Evolutionary conservation across 2,888 invertebrate genomes (phyloP), one percentile per base, ranked within the genome.

Genomic region (Polymixis flavicincta): DNA sequence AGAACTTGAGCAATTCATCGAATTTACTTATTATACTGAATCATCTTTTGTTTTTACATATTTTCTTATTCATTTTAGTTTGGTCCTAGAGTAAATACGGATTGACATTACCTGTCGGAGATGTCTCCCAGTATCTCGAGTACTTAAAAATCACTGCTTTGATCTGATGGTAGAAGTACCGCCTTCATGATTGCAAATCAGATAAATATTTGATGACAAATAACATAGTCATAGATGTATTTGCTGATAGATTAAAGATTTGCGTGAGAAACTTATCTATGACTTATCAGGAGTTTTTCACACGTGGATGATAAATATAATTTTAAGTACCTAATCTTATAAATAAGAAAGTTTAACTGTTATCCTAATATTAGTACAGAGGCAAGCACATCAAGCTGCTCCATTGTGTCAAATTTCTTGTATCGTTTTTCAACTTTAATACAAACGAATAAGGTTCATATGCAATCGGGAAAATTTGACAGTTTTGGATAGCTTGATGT

Each of bases 101-200:
- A 32, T 45, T 32, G 32, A 54, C 11, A n/a, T 63, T 25, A 45
- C 17, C 3, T 76, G 76, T 74, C 61, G 32, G 45, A 60, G 11
- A 50, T 45, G 17, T 78, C 32, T 14, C 25, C 45, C 17, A 25
- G 0, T 59, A 59, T 45, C 42, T 50, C 32, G 52, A 19, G 17
- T 25, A 60, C 19, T 54, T 45, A 45, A 45, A n/a, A 76, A 76
- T 71, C 75, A 45, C 59, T n/a, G 25, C 19, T 22, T 25, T 60
- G 42, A 7, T 77, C 17, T 1, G 22, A 28, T 50, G n/a, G 7
- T 42, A 28, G 3, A 37, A 37, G 37, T n/a, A 48, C n/a, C 7
- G 7, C 1, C 2, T n/a, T 42, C 45, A 37, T 37, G 65, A 76
- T 25, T 63, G 52, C 45, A 17, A 66, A 55, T 55, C 7, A 55